Percentiles rank a stretch among this genome's conserved stretches.
These are phyloP conservation scores for Leptodactylus fallax DNA, from an alignment of 2,797 vertebrate species.

Conservation along the genomic window DNA sequence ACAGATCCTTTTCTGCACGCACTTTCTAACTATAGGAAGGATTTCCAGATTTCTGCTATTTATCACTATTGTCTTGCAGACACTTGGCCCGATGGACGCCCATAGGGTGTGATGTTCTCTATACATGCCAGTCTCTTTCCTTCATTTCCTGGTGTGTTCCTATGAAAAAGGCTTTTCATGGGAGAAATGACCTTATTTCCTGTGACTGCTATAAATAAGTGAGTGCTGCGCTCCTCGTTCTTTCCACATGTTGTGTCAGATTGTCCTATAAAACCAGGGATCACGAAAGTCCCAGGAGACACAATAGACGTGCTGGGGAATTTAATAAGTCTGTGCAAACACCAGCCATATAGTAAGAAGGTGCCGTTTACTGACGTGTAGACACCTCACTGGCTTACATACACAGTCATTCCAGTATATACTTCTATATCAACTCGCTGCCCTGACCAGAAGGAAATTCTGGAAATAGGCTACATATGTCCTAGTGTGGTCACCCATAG, in stretches of 20 bases:
- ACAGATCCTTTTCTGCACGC: too few species aligned
- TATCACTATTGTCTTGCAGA: neutral
- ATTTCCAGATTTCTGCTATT: neutral
- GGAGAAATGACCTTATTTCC: slow-evolving; percentile 52
- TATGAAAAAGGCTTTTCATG: slow-evolving; percentile 34
- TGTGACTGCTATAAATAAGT: slow-evolving; percentile 51
- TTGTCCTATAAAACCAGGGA: neutral
- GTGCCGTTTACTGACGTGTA: neutral
- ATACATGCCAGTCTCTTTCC: slow-evolving; percentile 20
- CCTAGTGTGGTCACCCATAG: too few species aligned
- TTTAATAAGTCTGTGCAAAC: neutral
- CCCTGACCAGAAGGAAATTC: too few species aligned
- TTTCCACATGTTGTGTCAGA: slow-evolving; percentile 12
- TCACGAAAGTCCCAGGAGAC: neutral
- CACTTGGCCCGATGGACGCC: neutral
- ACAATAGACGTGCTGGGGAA: neutral
- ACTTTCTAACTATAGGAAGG: too few species aligned
- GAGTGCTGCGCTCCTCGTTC: neutral
- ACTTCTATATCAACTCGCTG: neutral
- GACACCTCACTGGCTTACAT: neutral
- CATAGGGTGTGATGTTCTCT: neutral
- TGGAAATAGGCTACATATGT: too few species aligned
- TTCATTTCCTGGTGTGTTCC: slow-evolving; percentile 29
- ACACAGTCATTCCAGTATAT: neutral
- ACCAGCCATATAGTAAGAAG: neutral